Base-by-base conservation (phyloP, 2,888 invertebrate genomes). In the Platycnemis pennipes region DNA sequence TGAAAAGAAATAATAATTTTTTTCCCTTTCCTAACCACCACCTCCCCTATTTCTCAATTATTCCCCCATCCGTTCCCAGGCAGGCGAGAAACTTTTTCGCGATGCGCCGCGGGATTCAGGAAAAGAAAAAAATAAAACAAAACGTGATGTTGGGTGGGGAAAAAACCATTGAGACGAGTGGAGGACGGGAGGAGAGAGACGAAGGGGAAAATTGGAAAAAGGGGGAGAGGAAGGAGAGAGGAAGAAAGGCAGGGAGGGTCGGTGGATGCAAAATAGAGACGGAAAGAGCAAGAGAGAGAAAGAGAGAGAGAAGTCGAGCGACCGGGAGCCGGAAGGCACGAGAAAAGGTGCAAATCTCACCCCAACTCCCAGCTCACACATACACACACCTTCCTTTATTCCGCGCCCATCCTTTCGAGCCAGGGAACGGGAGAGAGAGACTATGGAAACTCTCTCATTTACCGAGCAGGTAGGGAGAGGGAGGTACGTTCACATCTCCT, bases 391-490 rank as follows among this genome's bases (percentile, higher is more conserved):
- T 8, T 42, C 42, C 19, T 16, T 37, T 86, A 44, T 86, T 11
- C 2, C 16, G 86, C n/a, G 22, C 45, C 5, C 37, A 45, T 87
- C 44, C 87, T 44, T n/a, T 26, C 22, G n/a, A 87, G 45, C 7
- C 45, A 0, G 45, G 26, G 31, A 44, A 11, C 16, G 88, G 16
- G 26, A 31, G 46, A 87, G 45, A 26, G 45, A 44, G n/a, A n/a
- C n/a, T n/a, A n/a, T 56, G 56, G 89, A 89, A 56, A 42, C 89
- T 56, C 77, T 37, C 86, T 89, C 89, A 89, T 89, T 89, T 89
- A 56, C 53, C 53, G 37, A 22, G 56, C 5, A 56, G 4, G 56
- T n/a, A 26, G 37, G 22, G 46, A 37, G 37, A 13, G 37, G 53
- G 44, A n/a, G 49, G 53, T 31, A 89, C 37, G 37, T 53, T 53